phyloP scores from a whole-genome alignment of 1,140 invertebrate species.

The Microplitis demolitor region DNA sequence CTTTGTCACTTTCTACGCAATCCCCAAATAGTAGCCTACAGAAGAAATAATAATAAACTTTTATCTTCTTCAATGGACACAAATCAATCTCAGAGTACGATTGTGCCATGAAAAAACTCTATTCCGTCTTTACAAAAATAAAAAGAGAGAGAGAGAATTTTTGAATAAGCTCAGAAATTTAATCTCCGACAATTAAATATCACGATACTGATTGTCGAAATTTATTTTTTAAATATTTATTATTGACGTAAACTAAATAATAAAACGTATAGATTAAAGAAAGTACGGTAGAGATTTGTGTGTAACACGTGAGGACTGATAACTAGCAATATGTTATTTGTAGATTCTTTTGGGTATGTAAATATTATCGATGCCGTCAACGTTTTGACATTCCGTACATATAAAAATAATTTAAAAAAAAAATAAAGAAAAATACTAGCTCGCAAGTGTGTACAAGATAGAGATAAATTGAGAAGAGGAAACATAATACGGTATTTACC shows the following conservation, averaged over 20 bases:
- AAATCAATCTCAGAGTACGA: constrained; percentile 9
- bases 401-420: background rate
- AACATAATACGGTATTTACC: constrained; percentile 32
- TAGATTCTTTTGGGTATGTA: background rate
- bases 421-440: background rate
- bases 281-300: background rate
- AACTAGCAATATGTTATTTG: constrained; percentile 15
- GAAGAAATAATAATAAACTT: background rate
- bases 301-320: background rate
- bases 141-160: constrained; percentile 12
- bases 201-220: constrained; percentile 7
- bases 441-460: constrained; percentile 31
- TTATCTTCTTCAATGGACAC: background rate
- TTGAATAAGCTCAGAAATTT: background rate
- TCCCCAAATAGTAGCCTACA: background rate
- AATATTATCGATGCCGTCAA: background rate
- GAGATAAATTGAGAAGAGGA: constrained; percentile 9
- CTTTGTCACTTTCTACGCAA: background rate
- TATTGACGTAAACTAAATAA: constrained; percentile 6
- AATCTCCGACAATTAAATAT: constrained; percentile 2
- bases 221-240: constrained; percentile 30
- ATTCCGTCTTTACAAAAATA: constrained; percentile 16
- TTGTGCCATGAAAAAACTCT: constrained; percentile 18
- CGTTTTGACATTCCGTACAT: constrained; percentile 10
- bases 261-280: background rate